Conservation (phyloP, 2,113 vertebrate species). For the Seriola dumerili region DNA sequence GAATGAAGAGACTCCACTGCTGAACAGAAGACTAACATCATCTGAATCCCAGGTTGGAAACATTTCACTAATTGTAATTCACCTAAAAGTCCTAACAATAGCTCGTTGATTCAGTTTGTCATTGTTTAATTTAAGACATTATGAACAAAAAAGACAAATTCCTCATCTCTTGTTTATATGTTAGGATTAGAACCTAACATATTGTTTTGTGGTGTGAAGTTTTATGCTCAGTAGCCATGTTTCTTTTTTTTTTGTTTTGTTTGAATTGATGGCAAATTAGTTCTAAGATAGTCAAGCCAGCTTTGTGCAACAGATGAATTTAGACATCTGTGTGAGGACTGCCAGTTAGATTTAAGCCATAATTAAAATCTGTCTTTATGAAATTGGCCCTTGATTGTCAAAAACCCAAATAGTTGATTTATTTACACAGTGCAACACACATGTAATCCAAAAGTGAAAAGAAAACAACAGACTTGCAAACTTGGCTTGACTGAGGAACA, state of each 20-base stretch:
- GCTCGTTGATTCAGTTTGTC: neutral
- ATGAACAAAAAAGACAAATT: neutral
- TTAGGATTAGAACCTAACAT: neutral
- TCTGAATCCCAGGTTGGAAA: conserved; percentile 54
- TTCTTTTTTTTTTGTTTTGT: too few species aligned
- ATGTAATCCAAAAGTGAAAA: neutral
- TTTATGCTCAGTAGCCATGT: neutral
- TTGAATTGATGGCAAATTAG: too few species aligned
- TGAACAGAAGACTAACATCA: conserved; percentile 22
- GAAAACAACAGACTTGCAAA: neutral
- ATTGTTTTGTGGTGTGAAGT: too few species aligned
- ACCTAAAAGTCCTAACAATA: neutral
- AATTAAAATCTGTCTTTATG: too few species aligned
- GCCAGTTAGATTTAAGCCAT: too few species aligned
- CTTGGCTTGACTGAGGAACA: neutral
- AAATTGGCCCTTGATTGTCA: neutral
- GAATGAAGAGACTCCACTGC: conserved; percentile 62
- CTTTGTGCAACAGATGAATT: too few species aligned
- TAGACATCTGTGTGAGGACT: too few species aligned
- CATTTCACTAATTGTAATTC: neutral
- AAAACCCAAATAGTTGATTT: neutral
- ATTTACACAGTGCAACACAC: neutral
- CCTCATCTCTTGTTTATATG: neutral
- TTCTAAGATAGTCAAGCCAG: too few species aligned
- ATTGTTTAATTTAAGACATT: neutral